Base-by-base conservation (phyloP, 2,797 vertebrate species). In the Peromyscus attwateri region DNA sequence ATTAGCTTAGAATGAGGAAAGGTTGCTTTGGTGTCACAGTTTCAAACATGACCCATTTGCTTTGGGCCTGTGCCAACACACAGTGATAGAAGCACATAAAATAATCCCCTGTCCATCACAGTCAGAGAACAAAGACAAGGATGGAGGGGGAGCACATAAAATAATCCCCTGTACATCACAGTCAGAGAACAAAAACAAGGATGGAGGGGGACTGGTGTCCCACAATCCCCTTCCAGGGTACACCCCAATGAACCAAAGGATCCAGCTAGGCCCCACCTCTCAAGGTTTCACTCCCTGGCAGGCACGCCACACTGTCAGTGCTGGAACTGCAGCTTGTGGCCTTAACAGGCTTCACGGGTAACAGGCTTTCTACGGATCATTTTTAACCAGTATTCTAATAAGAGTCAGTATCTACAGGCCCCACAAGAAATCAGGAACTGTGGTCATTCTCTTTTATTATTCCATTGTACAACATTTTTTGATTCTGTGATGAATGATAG, bases 401-500 rank as follows among this genome's bases (percentile, higher is more conserved):
- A 83, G 27, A 62, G 1, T 4, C 77, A 73, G 34, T 49, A 95
- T 92, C 92, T 96, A 68, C 92, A 79, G 70, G 11, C 1, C 77
- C 83, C 68, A 49, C 83, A 92, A 71, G 93, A 70, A 96, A 97
- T 95, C 82, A 91, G 87, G 92, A 34, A 75, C 96, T 98, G 55
- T 96, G 92, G 93, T 96, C 95, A 37, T 83, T 97, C 96, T 97
- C 96, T 91, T 92, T 93, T 96, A 19, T 73, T 93, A 77, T 89
- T 96, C 91, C 94, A 43, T 92, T 97, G 64, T 49, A 70, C 95
- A 92, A 96, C 52, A 97, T n/a, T 40, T 89, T 97, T 98, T 94
- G 98, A 87, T 92, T 92, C 2, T 34, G 57, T 96, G 96, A 96
- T 94, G 96, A 93, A 81, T 87, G 96, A 71, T 96, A 95, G 97